A percentile compares a stretch with the other conserved stretches of the same genome.
phyloP scores from a whole-genome alignment of 2,888 invertebrate genomes.

The Toxonevra muliebris region DNA sequence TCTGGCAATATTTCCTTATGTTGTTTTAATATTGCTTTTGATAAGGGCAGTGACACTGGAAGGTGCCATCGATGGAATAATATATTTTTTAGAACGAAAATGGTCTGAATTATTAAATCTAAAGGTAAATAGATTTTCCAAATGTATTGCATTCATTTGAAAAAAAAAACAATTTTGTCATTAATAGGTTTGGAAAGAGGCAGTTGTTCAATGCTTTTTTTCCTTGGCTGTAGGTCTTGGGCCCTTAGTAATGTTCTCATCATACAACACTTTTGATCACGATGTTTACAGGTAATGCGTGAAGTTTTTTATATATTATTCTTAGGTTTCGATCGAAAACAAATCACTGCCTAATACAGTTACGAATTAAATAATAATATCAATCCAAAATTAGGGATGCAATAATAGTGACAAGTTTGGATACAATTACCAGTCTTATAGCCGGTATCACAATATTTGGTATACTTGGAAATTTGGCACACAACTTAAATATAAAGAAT shows the following conservation, averaged over 20 bases:
- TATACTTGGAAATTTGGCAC: slow-evolving; percentile 80
- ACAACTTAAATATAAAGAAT: slow-evolving; percentile 69
- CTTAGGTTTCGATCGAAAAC: background rate
- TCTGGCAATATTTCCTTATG: slow-evolving; percentile 86
- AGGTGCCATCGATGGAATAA: slow-evolving; percentile 78
- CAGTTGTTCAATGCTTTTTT: slow-evolving; percentile 82
- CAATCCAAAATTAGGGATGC: slow-evolving; percentile 67
- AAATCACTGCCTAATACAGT: background rate
- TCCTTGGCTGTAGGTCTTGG: slow-evolving; percentile 80
- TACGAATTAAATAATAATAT: background rate
- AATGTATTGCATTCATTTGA: too few species aligned
- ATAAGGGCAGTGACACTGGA: slow-evolving; percentile 73
- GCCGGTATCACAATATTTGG: slow-evolving; percentile 85
- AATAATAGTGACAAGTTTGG: slow-evolving; percentile 80
- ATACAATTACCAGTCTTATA: slow-evolving; percentile 80
- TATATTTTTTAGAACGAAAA: slow-evolving; percentile 81
- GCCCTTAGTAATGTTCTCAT: slow-evolving; percentile 80
- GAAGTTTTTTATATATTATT: background rate
- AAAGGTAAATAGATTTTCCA: slow-evolving; percentile 31
- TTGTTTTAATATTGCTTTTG: slow-evolving; percentile 79
- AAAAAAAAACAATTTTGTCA: too few species aligned
- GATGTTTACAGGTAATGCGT: slow-evolving; percentile 68
- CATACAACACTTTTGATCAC: slow-evolving; percentile 78
- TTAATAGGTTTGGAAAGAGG: slow-evolving; percentile 78
- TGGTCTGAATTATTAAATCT: slow-evolving; percentile 68